Base-by-base conservation (phyloP, 2,888 invertebrate genomes). In the Byasa hedistus region DNA sequence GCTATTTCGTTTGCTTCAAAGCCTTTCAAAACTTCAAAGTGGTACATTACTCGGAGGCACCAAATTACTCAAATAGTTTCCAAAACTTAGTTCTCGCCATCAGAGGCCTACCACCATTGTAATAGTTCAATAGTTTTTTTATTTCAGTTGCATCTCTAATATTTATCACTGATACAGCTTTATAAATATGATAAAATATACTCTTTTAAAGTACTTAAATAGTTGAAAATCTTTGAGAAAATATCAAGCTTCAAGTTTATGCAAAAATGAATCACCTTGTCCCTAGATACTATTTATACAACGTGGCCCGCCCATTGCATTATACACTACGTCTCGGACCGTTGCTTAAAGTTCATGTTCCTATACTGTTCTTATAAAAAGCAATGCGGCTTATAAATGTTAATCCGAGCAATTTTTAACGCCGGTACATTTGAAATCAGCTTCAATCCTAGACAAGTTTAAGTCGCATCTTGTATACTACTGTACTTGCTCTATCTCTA, bases 391-490 rank as follows among this genome's bases (percentile, higher is more conserved):
- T 79, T 79, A 59, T 79, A 77, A 75, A 74, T 77, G 78, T 79
- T 79, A 75, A 73, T 78, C 76, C 81, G 80, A 84, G 84, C 77
- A 83, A 84, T 86, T 81, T 84, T 85, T 84, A 83, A 83, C 82
- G 79, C 79, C 76, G 75, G 75, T 79, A 77, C 78, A 73, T 82
- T 76, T 80, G 75, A 81, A 82, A 84, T 82, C 78, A 76, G 78
- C 78, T 85, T 85, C 84, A 83, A 83, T 81, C 75, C 77, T 79
- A 73, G 77, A 75, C 79, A 77, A 74, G 74, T 76, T 76, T 81
- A 68, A 77, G 76, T 77, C 70, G 75, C 75, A 77, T 77, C 72
- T 82, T 72, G 75, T 72, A 65, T 75, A 76, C 69, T 76, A 73
- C 73, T 73, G 73, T 73, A 32, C 32, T 32, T 7, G 32, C 74